These are phyloP conservation scores for Stomatorhinus ivindoensis DNA, from an alignment of 2,113 vertebrate species.

Conservation along the genomic window DNA sequence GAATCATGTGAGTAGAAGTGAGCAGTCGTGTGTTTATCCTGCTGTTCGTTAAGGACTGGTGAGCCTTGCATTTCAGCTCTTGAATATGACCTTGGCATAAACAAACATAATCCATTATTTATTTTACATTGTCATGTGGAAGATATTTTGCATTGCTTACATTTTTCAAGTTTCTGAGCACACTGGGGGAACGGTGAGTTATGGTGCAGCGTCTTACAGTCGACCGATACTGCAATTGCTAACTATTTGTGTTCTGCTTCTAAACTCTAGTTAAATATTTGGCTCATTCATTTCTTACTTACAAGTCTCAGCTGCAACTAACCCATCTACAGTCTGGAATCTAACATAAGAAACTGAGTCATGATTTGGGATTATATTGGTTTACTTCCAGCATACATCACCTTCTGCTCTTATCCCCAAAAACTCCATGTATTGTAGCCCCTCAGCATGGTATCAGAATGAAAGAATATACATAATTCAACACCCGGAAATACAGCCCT, in stretches of 20 bases:
- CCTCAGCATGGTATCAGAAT: background rate
- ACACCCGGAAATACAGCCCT: background rate
- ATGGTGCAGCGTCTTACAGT: background rate
- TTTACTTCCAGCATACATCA: background rate
- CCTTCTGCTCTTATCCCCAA: background rate
- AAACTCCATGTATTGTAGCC: background rate
- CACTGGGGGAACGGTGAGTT: background rate
- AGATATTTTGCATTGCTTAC: background rate
- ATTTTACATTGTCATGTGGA: background rate
- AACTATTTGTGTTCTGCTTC: background rate
- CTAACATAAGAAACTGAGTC: background rate
- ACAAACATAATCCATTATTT: constrained; percentile 7
- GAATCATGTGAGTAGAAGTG: background rate
- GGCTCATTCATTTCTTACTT: background rate
- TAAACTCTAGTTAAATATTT: background rate
- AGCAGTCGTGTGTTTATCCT: background rate
- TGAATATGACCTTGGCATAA: background rate
- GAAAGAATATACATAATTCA: background rate
- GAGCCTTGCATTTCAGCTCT: background rate
- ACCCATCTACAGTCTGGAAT: background rate
- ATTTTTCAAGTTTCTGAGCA: background rate
- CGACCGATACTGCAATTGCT: background rate
- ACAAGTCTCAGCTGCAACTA: background rate
- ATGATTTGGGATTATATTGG: background rate
- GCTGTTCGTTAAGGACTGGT: background rate